Evolutionary conservation across 53 echinoderm and acorn worm species (phyloP).

Genomic region (Temnopleurus reevesii): DNA sequence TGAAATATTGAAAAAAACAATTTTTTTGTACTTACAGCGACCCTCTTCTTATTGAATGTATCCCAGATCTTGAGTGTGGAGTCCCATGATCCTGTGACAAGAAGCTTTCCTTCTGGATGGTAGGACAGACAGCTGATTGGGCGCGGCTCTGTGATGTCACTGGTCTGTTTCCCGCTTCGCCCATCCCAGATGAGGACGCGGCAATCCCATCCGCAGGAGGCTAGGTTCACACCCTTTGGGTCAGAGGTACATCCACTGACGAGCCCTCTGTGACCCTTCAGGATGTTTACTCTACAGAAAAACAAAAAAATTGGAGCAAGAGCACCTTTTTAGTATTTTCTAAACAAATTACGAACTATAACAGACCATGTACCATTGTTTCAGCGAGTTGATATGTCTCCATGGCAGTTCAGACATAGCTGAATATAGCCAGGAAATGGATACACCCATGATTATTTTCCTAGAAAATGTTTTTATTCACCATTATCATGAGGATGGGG

Average conservation of each 20-base stretch:
- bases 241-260: constrained; percentile 79
- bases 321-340: too few relatives aligned
- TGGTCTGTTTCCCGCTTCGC: constrained; percentile 57
- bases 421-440: too few relatives aligned
- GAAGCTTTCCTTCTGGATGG: constrained; percentile 86
- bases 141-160: constrained; percentile 66
- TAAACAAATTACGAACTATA: too few relatives aligned
- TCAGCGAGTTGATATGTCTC: too few relatives aligned
- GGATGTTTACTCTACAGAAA: constrained; percentile 65
- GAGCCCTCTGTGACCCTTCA: constrained; percentile 82
- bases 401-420: too few relatives aligned
- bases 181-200: constrained; percentile 86
- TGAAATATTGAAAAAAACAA: too few relatives aligned
- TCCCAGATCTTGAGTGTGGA: constrained; percentile 93
- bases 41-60: constrained; percentile 82
- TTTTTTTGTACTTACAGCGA: constrained; percentile 81
- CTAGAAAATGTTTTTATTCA: too few relatives aligned
- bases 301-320: too few relatives aligned
- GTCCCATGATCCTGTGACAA: constrained; percentile 94
- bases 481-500: too few relatives aligned
- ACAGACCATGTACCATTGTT: too few relatives aligned
- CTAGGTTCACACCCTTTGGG: constrained; percentile 66
- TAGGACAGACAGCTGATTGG: constrained; percentile 95
- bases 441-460: too few relatives aligned
- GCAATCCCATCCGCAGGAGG: constrained; percentile 96